Base-by-base conservation (phyloP, 2,797 vertebrate genomes). In the Syngnathus acus region DNA sequence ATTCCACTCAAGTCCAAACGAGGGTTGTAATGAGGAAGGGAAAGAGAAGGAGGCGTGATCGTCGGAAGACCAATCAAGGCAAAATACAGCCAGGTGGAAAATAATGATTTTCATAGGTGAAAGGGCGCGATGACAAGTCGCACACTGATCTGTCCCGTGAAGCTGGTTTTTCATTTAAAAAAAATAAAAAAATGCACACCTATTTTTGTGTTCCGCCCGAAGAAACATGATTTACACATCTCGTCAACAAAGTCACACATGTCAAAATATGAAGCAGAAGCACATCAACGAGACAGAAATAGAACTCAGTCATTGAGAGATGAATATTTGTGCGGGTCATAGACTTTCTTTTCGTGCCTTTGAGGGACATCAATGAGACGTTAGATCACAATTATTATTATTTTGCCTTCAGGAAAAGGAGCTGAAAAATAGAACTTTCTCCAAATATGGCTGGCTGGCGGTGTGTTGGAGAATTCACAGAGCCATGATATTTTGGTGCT, bases 1-100 rank as follows among this genome's bases (percentile, higher is more conserved):
- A 89, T 88, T 87, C 88, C 75, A 76, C 78, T 47, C 67, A 77
- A 80, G 85, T 88, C 80, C 75, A 84, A 89, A 87, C 82, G 84
- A 83, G 85, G 86, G 86, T 81, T 70, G 40, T 89, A 88, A 86
- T 82, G 83, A 85, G 76, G 68, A 66, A 53, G 60, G 26, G 66
- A 16, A 86, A 82, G 83, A 85, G 76, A 64, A 65, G 62, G 57
- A 37, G 66, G 17, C 42, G 23, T 76, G 82, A 80, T 71, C 69
- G 75, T 32, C 26, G 1, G 26, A 16, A 32, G 54, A 32, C 26
- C 26, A 57, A 57, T 57, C 26, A 57, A 57, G 26, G 26, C 13
- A 57, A 57, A 57, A 84, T 73, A 83, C 66, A 71, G 6, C 1
- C 8, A 26, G 37, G 37, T 59, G 71, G 69, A 72, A 82, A 83